phyloP scores from a whole-genome alignment of 2,113 vertebrate genomes.

The Trochalopteron elliotii region DNA sequence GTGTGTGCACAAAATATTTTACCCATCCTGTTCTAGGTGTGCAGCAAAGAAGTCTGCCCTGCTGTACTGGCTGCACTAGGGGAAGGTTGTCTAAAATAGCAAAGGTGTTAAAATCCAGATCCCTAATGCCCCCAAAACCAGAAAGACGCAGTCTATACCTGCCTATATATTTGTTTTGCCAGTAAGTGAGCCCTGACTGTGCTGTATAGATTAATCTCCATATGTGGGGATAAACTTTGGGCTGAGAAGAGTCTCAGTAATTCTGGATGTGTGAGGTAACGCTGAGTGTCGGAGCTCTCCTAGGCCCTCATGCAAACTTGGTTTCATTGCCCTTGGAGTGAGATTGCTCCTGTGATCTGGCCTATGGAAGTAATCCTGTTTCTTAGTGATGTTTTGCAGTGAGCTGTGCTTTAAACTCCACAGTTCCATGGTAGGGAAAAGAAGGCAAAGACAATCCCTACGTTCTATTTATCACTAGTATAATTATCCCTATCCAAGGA shows the following conservation, averaged over 20 bases:
- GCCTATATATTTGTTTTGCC: not conserved
- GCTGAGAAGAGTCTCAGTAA: not conserved
- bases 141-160: not conserved
- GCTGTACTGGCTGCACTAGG: not conserved
- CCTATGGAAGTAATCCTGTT: not conserved
- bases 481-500: not conserved
- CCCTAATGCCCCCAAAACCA: not conserved
- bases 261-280: fast-evolving
- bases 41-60: not conserved
- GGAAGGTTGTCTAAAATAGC: not conserved
- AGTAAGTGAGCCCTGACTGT: not conserved
- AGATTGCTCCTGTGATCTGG: not conserved
- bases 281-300: not conserved
- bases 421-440: not conserved
- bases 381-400: not conserved
- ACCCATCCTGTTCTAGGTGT: not conserved
- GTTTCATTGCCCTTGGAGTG: too few relatives aligned
- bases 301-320: not conserved
- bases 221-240: not conserved
- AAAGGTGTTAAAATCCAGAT: not conserved
- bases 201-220: not conserved
- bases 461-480: not conserved
- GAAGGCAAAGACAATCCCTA: not conserved
- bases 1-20: not conserved
- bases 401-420: not conserved